A percentile compares a stretch with the other conserved stretches of the same genome.
These are phyloP conservation scores for Notarius quadriscutis DNA, from an alignment of 2,113 vertebrate species.

Conservation along the genomic window DNA sequence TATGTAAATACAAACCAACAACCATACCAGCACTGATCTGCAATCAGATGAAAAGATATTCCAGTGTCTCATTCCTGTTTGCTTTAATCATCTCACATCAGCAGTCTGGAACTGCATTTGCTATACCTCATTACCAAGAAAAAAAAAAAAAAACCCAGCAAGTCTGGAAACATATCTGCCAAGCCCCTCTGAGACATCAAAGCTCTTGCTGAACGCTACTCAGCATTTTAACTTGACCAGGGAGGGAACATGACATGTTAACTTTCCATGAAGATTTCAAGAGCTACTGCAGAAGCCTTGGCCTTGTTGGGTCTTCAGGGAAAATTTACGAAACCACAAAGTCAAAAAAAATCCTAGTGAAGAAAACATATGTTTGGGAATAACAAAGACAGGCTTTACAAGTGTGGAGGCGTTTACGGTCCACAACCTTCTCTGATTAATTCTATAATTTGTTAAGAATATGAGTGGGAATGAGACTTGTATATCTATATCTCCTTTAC, in stretches of 20 bases:
- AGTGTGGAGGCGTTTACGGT: background rate
- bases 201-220: background rate
- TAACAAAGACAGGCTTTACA: background rate
- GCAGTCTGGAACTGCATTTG: conserved; percentile 5
- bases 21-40: background rate
- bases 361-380: background rate
- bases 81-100: conserved; percentile 1
- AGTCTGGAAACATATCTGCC: conserved; percentile 24
- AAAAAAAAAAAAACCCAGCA: background rate
- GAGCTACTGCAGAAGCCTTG: background rate
- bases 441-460: conserved; percentile 6
- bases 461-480: background rate
- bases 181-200: conserved; percentile 1
- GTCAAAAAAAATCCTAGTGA: background rate
- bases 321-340: background rate
- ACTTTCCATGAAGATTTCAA: conserved; percentile 13
- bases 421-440: background rate
- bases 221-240: conserved; percentile 15
- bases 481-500: background rate
- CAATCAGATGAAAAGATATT: background rate
- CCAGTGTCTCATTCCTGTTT: background rate
- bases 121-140: conserved; percentile 32
- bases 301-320: background rate
- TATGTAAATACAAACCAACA: background rate
- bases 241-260: background rate